A percentile compares a stretch with the other conserved stretches of the same genome.
These are phyloP conservation scores for Caenorhabditis sp. DNA, from an alignment of 2,888 invertebrate species.

Conservation along the genomic window DNA sequence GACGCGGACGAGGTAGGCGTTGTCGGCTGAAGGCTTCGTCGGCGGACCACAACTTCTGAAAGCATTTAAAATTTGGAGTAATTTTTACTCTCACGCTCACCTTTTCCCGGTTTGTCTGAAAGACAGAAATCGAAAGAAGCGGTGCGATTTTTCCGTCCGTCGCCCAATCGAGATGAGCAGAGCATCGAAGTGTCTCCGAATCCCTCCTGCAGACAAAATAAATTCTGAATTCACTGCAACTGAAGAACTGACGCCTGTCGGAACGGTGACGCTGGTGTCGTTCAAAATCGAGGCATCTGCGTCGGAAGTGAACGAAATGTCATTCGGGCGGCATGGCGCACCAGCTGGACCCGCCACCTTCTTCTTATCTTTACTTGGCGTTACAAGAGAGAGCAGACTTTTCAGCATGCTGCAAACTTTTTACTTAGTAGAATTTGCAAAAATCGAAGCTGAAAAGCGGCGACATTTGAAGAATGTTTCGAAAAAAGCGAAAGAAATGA, in stretches of 20 bases:
- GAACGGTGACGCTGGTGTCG: conserved; percentile 19
- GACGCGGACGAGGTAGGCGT: conserved; percentile 20
- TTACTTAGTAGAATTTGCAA: background rate
- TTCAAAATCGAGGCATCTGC: conserved; percentile 24
- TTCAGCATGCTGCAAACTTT: conserved; percentile 35
- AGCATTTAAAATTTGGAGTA: background rate
- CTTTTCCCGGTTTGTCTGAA: conserved; percentile 11
- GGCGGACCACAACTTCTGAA: conserved; percentile 40
- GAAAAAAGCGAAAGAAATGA: too few species aligned
- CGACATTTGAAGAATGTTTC: too few species aligned
- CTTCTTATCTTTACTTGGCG: conserved; percentile 30
- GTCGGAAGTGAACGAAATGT: conserved; percentile 27
- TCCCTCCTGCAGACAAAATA: conserved; percentile 7
- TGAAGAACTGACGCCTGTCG: conserved; percentile 20
- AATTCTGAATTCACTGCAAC: background rate
- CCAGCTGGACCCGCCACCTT: background rate
- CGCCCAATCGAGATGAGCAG: conserved; percentile 7
- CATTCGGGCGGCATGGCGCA: conserved; percentile 5
- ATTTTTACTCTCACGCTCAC: background rate
- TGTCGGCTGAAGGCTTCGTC: conserved; percentile 30
- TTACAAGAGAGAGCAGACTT: conserved; percentile 46
- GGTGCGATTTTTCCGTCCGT: conserved; percentile 20
- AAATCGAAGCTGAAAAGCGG: background rate
- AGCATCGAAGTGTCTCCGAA: conserved; percentile 3
- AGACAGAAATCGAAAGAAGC: conserved; percentile 38